A percentile compares a stretch with the other conserved stretches of the same genome.
phyloP scores from a whole-genome alignment of 2,797 vertebrate genomes.

The Melanotaenia parkinsoni region DNA sequence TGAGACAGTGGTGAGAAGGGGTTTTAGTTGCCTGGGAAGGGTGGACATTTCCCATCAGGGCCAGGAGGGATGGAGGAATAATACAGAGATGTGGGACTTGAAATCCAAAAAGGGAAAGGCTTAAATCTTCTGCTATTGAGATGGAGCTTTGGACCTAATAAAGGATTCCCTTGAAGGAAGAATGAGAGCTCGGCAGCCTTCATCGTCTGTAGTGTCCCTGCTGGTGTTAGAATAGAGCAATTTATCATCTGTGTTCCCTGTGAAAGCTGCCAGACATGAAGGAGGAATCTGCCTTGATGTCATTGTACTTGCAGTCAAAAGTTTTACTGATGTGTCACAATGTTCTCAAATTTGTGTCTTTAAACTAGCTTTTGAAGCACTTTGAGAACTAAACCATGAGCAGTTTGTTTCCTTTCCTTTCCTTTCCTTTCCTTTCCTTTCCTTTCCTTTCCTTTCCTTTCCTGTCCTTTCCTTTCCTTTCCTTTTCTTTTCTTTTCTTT shows the following conservation, averaged over 20 bases:
- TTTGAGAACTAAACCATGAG: not conserved
- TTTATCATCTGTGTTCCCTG: conserved; percentile 54
- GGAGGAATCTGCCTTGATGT: conserved; percentile 50
- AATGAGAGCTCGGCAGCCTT: conserved; percentile 60
- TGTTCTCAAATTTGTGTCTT: conserved; percentile 55
- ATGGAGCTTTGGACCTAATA: conserved; percentile 72
- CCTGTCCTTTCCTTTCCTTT: too few relatives aligned
- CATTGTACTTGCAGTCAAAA: conserved; percentile 38
- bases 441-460: too few relatives aligned
- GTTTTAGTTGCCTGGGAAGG: conserved; percentile 61
- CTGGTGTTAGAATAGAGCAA: conserved; percentile 53
- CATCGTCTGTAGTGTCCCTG: conserved; percentile 58
- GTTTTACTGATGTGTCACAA: conserved; percentile 48
- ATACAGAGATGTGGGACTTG: conserved; percentile 67
- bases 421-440: too few relatives aligned
- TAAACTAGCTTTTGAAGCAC: conserved; percentile 31
- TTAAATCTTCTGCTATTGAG: conserved; percentile 70
- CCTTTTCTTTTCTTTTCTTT: too few relatives aligned
- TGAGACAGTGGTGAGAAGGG: conserved; percentile 59
- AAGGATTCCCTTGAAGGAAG: conserved; percentile 71
- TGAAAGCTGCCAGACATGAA: conserved; percentile 47
- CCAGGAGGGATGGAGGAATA: conserved; percentile 68
- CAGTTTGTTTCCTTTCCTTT: not conserved
- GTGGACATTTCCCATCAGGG: conserved; percentile 73
- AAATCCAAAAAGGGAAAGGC: conserved; percentile 69